Conservation (phyloP, 2,113 vertebrate genomes). For the Morone saxatilis region DNA sequence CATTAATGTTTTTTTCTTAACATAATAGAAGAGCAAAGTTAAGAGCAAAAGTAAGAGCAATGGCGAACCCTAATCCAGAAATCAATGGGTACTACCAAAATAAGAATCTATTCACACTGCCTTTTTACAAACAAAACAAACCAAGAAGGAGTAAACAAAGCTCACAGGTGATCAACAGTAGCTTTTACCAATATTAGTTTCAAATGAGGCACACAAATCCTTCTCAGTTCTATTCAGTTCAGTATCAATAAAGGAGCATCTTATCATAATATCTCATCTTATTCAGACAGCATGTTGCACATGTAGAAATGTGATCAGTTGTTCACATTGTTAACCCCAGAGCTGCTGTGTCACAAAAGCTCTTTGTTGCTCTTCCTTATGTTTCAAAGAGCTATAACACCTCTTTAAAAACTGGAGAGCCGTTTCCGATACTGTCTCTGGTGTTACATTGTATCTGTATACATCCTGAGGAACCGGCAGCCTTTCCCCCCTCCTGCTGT, state of each 20-base stretch:
- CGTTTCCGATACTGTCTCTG: constrained; percentile 42
- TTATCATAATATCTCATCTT: too few relatives aligned
- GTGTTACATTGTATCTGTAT: constrained; percentile 38
- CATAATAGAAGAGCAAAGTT: too few relatives aligned
- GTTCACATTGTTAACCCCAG: constrained; percentile 15
- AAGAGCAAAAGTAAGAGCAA: too few relatives aligned
- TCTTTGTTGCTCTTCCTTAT: constrained; percentile 41
- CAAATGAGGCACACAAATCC: not conserved
- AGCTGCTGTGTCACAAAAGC: constrained; percentile 47
- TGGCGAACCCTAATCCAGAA: too few relatives aligned
- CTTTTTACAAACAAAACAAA: not conserved
- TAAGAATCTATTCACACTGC: not conserved
- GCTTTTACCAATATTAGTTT: not conserved
- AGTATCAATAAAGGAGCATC: too few relatives aligned
- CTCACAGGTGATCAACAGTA: not conserved
- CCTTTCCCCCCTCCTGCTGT: constrained; percentile 34
- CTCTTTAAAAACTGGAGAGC: constrained; percentile 24
- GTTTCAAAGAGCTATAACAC: constrained; percentile 35
- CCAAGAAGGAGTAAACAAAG: not conserved
- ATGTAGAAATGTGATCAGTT: constrained; percentile 34
- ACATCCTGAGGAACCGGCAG: constrained; percentile 38
- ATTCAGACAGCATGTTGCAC: constrained; percentile 14
- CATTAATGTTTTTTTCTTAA: too few relatives aligned
- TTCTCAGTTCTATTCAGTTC: not conserved
- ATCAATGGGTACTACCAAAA: too few relatives aligned